Evolutionary conservation across 2,113 vertebrate genomes (phyloP).

Genomic region (Prietella phreatophila): DNA sequence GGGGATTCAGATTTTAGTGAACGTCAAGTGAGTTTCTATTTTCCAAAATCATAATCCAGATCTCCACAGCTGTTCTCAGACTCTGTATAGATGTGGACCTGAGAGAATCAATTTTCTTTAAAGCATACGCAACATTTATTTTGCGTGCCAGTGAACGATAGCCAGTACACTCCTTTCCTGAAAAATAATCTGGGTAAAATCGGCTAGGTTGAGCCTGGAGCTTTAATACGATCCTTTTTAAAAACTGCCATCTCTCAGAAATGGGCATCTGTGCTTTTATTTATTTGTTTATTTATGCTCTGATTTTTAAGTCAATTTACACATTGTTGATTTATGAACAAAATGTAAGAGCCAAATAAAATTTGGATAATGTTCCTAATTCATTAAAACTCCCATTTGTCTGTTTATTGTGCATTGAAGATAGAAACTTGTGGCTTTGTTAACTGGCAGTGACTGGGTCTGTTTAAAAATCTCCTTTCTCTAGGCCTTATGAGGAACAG

Average conservation of each 20-base stretch:
- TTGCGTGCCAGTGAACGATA: neutral
- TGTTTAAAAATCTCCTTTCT: neutral
- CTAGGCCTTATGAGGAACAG: neutral
- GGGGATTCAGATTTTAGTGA: neutral
- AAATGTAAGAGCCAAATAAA: neutral
- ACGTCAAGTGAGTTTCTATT: neutral
- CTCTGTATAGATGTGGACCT: neutral
- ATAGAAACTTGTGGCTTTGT: slow-evolving; percentile 7
- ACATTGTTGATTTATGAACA: neutral
- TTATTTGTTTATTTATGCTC: neutral
- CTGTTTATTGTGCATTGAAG: neutral
- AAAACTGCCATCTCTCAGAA: neutral
- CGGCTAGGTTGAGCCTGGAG: neutral
- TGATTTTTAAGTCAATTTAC: neutral
- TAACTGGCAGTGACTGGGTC: neutral
- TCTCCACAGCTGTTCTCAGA: neutral
- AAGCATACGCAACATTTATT: too few relatives aligned
- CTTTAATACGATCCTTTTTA: slow-evolving; percentile 15
- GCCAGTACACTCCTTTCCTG: neutral
- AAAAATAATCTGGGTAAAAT: neutral
- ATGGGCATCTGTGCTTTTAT: neutral
- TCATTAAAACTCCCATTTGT: neutral
- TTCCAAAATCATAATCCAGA: neutral
- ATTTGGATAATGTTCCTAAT: neutral
- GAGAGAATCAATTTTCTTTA: neutral